phyloP scores from a whole-genome alignment of 2,888 invertebrate species.

The Tyria jacobaeae region DNA sequence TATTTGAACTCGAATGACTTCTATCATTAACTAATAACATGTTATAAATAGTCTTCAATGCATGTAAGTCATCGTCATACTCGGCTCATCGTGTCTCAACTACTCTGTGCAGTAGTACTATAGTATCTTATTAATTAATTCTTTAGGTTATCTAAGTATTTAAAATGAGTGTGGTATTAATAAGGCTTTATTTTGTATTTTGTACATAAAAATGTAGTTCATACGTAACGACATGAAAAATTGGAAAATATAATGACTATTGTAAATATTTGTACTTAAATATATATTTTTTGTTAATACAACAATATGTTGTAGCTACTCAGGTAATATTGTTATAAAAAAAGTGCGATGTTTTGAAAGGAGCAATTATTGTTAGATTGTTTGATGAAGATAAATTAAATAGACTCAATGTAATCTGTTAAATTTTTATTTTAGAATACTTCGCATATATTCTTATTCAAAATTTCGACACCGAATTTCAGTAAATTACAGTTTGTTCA shows the following conservation, averaged over 20 bases:
- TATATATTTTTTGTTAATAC: constrained; percentile 15
- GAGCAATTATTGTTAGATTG: constrained; percentile 36
- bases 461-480: too few species aligned
- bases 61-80: neutral
- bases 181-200: constrained; percentile 42
- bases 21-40: neutral
- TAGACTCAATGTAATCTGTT: constrained; percentile 13
- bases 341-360: constrained; percentile 26
- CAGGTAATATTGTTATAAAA: constrained; percentile 25
- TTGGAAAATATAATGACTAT: constrained; percentile 25
- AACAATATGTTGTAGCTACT: constrained; percentile 27
- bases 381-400: constrained; percentile 38
- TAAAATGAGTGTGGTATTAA: constrained; percentile 27
- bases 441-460: neutral
- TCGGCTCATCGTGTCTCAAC: neutral
- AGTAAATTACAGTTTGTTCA: too few species aligned
- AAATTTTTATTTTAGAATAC: neutral
- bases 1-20: neutral
- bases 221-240: constrained; percentile 33
- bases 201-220: constrained; percentile 41
- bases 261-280: constrained; percentile 33
- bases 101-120: constrained; percentile 21
- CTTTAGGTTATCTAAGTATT: constrained; percentile 24
- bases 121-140: constrained; percentile 24
- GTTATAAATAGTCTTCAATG: neutral